Evolutionary conservation across 2,888 invertebrate genomes (phyloP).

Genomic region (Philonicus albiceps): DNA sequence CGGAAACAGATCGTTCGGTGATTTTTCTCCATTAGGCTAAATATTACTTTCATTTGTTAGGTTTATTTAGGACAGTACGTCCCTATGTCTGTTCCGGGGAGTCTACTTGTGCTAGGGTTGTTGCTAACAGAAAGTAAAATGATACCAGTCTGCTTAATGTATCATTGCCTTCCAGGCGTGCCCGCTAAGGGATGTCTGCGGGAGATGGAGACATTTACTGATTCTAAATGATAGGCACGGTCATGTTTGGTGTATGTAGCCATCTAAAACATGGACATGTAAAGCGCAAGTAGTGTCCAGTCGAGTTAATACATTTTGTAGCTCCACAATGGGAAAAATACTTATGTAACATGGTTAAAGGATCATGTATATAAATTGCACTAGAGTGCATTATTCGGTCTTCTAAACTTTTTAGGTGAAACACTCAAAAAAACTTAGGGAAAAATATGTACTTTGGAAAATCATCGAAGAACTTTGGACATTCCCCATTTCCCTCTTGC

Average conservation of each 20-base stretch:
- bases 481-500: no score
- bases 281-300: no score
- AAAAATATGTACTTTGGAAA: no score
- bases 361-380: no score
- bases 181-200: not conserved
- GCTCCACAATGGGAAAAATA: no score
- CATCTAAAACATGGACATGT: not conserved
- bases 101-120: not conserved
- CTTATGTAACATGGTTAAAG: no score
- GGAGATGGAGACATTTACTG: not conserved
- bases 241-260: not conserved
- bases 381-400: no score
- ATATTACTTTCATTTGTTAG: slow-evolving; percentile 15
- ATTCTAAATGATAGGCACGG: not conserved
- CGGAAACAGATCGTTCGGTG: not conserved
- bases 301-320: no score
- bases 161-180: not conserved
- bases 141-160: not conserved
- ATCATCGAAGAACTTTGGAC: no score
- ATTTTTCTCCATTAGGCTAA: slow-evolving; percentile 21
- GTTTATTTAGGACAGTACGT: not conserved
- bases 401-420: no score
- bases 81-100: not conserved
- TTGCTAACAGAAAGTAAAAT: not conserved
- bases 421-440: no score